These are phyloP conservation scores for Cacatua alba DNA, from an alignment of 2,113 vertebrate genomes.

Conservation along the genomic window DNA sequence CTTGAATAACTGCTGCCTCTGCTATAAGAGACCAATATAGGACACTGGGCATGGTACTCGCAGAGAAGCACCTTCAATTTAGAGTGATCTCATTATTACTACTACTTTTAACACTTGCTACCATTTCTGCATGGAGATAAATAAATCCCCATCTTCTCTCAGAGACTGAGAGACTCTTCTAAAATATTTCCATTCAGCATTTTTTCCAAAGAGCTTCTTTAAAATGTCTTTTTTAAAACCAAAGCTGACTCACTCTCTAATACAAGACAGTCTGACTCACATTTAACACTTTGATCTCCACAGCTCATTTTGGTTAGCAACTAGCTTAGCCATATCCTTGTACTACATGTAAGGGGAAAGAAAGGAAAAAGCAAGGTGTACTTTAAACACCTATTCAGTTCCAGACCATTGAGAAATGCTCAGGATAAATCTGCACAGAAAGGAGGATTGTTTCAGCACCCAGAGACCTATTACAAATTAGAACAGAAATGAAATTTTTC, in stretches of 20 bases:
- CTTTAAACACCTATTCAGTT: constrained; percentile 3
- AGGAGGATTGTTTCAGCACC: constrained; percentile 7
- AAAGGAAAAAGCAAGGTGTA: neutral
- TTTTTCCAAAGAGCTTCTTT: constrained; percentile 68
- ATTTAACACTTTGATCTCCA: constrained; percentile 57
- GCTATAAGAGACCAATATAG: neutral
- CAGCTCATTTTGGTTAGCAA: neutral
- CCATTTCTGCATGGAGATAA: neutral
- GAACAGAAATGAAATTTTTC: constrained; percentile 47
- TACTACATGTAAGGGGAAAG: neutral
- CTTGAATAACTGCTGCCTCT: neutral
- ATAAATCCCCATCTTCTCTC: constrained; percentile 7
- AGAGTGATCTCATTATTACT: neutral
- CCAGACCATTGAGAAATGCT: neutral
- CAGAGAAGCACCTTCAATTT: neutral
- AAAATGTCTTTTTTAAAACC: constrained; percentile 26
- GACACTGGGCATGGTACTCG: neutral
- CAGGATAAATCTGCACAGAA: constrained; percentile 13
- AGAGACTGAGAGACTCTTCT: neutral
- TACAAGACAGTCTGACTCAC: constrained; percentile 72
- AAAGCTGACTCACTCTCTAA: constrained; percentile 71
- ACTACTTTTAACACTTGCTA: neutral
- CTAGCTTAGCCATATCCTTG: neutral
- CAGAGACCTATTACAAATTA: constrained; percentile 15
- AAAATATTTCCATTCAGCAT: constrained; percentile 74